phyloP scores from a whole-genome alignment of 2,113 vertebrate genomes.

The Rhinopomastus cyanomelas region DNA sequence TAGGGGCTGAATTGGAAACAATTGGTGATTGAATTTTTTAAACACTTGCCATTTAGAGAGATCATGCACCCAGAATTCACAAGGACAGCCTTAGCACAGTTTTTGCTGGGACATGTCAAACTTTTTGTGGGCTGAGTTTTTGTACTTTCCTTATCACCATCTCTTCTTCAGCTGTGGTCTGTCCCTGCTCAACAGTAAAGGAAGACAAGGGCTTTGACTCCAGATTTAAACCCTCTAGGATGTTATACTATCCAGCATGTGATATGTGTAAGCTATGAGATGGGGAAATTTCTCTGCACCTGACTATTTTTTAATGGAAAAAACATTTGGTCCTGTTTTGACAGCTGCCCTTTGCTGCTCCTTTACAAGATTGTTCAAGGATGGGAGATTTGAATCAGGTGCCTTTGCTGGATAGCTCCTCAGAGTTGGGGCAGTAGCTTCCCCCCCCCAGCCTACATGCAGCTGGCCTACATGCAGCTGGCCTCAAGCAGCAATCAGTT shows the following conservation, averaged over 20 bases:
- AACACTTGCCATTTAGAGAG: not conserved
- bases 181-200: not conserved
- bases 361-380: not conserved
- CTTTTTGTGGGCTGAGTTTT: not conserved
- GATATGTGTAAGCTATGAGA: fast-evolving
- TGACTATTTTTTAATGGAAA: not conserved
- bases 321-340: not conserved
- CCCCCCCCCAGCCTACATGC: fast-evolving
- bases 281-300: not conserved
- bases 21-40: too few relatives aligned
- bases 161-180: not conserved
- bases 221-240: not conserved
- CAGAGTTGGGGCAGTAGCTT: fast-evolving
- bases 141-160: not conserved
- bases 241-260: not conserved
- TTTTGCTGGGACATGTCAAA: not conserved
- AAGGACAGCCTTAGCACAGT: not conserved
- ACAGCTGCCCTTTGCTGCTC: not conserved
- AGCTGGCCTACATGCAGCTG: not conserved
- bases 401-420: slow-evolving; percentile 21
- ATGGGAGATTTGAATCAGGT: too few relatives aligned
- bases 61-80: not conserved
- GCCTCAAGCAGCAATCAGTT: not conserved
- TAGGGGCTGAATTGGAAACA: not conserved
- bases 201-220: not conserved